Base-by-base conservation (phyloP, 1,140 invertebrate genomes). In the Papilio aristodemus region DNA sequence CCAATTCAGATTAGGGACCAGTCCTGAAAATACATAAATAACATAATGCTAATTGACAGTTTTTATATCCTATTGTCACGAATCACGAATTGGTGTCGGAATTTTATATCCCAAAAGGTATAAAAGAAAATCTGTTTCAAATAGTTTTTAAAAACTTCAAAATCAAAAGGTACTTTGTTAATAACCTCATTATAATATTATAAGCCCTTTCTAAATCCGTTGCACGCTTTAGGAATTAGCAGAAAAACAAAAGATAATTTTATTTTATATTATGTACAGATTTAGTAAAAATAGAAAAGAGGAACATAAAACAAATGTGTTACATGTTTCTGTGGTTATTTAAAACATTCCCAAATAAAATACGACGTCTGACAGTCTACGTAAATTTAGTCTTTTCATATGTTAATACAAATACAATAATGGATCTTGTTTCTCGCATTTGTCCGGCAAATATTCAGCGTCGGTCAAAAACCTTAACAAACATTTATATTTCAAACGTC, bases 261-360 rank as follows among this genome's bases (percentile, higher is more conserved):
- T n/a, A n/a, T n/a, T n/a, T n/a, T n/a, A 32, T 32, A 32, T 6
- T 3, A 32, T 32, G 6, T 32, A 6, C 27, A 32, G 27, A 32
- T 32, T 3, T 3, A 32, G 27, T 32, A 50, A 50, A 22, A 50
- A 22, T 50, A 11, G 9, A 25, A 50, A 22, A 50, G 1, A 19
- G 8, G 11, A 50, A 25, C 2, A 4, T 9, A 10, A 22, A 22
- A 50, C 19, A 14, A 50, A 3, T 13, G 17, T 22, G 46, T 50
- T 32, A 10, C 46, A 1, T 50, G 46, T 50, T 50, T 50, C 17
- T 50, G 19, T 50, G 19, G 17, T 22, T 9, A 50, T 50, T 50
- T 50, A 50, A 50, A 50, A 22, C 46, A 50, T 50, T 22, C 22
- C 46, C 46, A 50, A 50, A 50, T 50, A 50, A 50, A 50, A 50